Evolutionary conservation across 2,888 invertebrate species (phyloP), one percentile per base, ranked within the genome.

Genomic region (Ochropacha duplaris): DNA sequence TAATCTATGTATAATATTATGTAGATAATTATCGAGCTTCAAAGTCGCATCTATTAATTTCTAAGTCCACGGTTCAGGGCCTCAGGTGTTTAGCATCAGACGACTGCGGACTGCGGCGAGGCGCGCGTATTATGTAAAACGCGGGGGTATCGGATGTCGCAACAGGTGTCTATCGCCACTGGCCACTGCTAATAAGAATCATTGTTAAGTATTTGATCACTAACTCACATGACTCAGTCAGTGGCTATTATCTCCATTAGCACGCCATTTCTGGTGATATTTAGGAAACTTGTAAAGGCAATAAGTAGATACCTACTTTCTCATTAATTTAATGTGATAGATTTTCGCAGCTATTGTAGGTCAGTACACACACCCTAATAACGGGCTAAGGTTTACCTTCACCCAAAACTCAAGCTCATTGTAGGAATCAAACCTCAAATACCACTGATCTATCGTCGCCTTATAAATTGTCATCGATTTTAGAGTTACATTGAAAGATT

Each of bases 71-170:
- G 60, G 62, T 65, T 71, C 69, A 68, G 62, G 68, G 72, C 65
- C 66, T 72, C 75, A 75, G 74, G 74, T 79, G 73, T 67, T 65
- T 67, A 61, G 69, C 64, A 72, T 63, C 66, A 61, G 56, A 60
- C 69, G 62, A 65, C 74, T 77, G 82, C 72, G 78, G 62, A 65
- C 74, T 77, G 82, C 72, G 78, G 79, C 76, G 71, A 64, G 72
- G 61, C 65, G 66, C 68, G 64, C 61, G 72, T 80, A 82, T 87
- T 86, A 87, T 83, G 83, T 85, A 85, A 86, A 84, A 75, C 74
- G 78, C 72, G 64, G 66, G 64, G 65, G 79, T 87, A 80, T 88
- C 86, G 70, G 75, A 67, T 88, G 68, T 79, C 86, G 68, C 72
- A 76, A 80, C 88, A 87, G 87, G 87, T 88, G 86, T 79, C 77